Evolutionary conservation across 2,888 invertebrate species (phyloP), one percentile per base, ranked within the genome.

Genomic region (Pyrocoelia pectoralis): DNA sequence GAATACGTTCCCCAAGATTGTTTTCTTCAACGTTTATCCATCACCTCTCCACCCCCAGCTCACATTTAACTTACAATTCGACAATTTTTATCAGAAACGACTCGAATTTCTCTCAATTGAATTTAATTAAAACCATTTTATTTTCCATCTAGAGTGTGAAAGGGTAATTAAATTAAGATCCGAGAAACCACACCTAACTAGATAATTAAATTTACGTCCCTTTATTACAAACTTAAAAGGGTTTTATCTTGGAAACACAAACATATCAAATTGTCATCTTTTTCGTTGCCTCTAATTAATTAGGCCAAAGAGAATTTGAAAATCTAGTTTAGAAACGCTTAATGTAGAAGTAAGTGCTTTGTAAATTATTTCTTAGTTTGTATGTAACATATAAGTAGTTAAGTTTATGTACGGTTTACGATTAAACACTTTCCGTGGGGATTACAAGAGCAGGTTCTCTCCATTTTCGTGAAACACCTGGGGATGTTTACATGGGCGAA

Each of bases 161-260:
- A 33, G 33, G 33, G 33, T 33, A 33, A 33, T 33, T n/a, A 33
- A 33, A n/a, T 33, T 33, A 33, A 33, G 33, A 33, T 33, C 33
- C 33, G 33, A 33, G 33, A 33, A 33, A 33, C 33, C 33, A n/a
- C 33, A 33, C 10, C 10, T 33, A 33, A 33, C 33, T n/a, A 33
- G 33, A 33, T 33, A 33, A 33, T 33, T 33, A 33, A 33, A 33
- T 33, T 33, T 33, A 33, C 8, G 33, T n/a, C 33, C n/a, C n/a
- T n/a, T 33, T 3, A 33, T 33, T 33, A 33, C 10, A 33, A 33
- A 33, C 33, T 33, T 33, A 33, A 33, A 33, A 33, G 33, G 33
- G 33, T 33, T 33, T 33, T 33, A 33, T 33, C 33, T 33, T n/a
- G 9, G 2, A 33, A 33, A 33, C 3, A 33, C 33, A 33, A 33